These are phyloP conservation scores for Poeciliopsis gracilis DNA, from an alignment of 2,797 vertebrate species.

Conservation along the genomic window DNA sequence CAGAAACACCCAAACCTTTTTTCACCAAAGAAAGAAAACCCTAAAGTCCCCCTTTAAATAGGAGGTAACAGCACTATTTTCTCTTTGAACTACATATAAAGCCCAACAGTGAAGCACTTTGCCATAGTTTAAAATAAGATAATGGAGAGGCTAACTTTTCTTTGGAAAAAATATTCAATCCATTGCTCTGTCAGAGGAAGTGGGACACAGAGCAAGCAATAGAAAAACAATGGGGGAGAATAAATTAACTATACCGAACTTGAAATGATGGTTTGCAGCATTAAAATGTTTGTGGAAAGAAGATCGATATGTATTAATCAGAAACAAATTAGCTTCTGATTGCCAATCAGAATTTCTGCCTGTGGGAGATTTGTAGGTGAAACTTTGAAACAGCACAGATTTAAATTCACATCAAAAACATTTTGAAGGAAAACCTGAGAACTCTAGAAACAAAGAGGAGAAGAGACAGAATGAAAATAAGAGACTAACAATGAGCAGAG, in stretches of 20 bases:
- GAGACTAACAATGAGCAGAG: neutral
- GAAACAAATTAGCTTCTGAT: neutral
- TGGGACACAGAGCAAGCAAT: neutral
- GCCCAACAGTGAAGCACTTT: neutral
- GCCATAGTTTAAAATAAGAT: neutral
- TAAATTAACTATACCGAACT: neutral
- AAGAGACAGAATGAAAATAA: neutral
- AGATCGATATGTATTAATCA: neutral
- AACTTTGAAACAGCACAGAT: neutral
- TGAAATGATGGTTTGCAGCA: neutral
- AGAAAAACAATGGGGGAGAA: neutral
- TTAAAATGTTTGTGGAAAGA: neutral
- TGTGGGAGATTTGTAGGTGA: neutral
- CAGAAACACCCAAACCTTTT: slow-evolving; percentile 23
- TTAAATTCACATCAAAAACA: neutral
- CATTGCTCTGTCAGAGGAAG: neutral
- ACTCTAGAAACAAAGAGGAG: neutral
- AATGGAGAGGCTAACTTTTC: neutral
- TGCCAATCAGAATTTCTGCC: neutral
- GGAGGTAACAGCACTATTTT: neutral
- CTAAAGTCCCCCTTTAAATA: neutral
- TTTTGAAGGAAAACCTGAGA: neutral
- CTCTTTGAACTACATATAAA: neutral
- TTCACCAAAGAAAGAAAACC: slow-evolving; percentile 5
- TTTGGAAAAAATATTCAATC: neutral